These are phyloP conservation scores for Pollachius pollachius DNA, from an alignment of 2,113 vertebrate species.

Conservation along the genomic window DNA sequence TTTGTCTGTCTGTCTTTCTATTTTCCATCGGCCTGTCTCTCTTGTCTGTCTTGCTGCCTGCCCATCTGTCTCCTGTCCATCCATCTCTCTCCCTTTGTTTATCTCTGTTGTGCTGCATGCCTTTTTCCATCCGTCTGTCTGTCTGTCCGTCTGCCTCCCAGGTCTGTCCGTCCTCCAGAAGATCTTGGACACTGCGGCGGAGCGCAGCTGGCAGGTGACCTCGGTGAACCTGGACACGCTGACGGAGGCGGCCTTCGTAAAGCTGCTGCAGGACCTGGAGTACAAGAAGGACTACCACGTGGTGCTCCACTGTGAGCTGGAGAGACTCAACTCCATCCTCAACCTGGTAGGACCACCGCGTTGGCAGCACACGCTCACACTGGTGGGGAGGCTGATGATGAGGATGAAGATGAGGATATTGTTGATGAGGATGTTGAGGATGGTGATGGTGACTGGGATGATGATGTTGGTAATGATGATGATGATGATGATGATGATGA, in stretches of 20 bases:
- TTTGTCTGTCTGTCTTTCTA: not conserved
- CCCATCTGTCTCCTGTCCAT: not conserved
- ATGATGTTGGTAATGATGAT: too few relatives aligned
- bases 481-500: too few relatives aligned
- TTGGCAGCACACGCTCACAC: not conserved
- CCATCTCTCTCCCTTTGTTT: not conserved
- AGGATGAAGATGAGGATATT: not conserved
- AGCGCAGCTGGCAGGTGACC: conserved; percentile 93
- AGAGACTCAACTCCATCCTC: conserved; percentile 86
- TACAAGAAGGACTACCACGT: conserved; percentile 91
- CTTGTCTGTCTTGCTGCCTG: not conserved
- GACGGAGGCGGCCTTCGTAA: conserved; percentile 83
- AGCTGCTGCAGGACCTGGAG: conserved; percentile 90
- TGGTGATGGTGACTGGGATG: too few relatives aligned
- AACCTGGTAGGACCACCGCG: conserved; percentile 79
- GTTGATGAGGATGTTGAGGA: too few relatives aligned
- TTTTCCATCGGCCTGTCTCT: not conserved
- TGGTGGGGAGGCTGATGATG: not conserved
- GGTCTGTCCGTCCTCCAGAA: conserved; percentile 91
- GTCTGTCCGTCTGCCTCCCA: conserved; percentile 38
- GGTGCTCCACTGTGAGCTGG: conserved; percentile 91
- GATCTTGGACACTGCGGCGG: conserved; percentile 92
- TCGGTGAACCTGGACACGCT: conserved; percentile 90
- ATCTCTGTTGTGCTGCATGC: not conserved
- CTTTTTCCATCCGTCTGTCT: not conserved